Percentiles rank a stretch among this genome's conserved stretches.
phyloP scores from a whole-genome alignment of 2,113 vertebrate genomes.

The Rhabdornis inornatus region DNA sequence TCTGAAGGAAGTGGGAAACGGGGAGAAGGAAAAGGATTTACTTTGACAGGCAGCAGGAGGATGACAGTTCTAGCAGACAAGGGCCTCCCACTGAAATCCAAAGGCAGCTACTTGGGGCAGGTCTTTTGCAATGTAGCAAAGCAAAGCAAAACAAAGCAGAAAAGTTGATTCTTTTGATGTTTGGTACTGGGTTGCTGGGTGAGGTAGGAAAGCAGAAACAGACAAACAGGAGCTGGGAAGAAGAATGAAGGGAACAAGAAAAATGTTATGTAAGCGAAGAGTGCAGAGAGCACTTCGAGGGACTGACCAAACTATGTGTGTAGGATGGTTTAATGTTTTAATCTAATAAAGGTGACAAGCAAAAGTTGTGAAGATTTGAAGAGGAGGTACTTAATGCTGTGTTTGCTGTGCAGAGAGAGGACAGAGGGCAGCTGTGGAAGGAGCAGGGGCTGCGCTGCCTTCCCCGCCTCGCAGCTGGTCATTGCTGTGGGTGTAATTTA shows the following conservation, averaged over 20 bases:
- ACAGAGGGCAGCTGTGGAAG: background rate
- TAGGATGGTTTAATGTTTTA: background rate
- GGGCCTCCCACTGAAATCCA: background rate
- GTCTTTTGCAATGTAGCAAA: background rate
- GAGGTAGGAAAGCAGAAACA: background rate
- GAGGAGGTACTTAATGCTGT: background rate
- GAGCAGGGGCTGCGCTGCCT: background rate
- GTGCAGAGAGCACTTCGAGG: background rate
- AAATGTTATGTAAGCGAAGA: accelerated
- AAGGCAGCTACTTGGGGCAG: accelerated
- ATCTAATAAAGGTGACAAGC: background rate
- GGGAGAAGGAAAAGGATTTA: background rate
- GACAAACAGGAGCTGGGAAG: background rate
- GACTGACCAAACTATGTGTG: too few relatives aligned
- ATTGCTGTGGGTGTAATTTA: background rate
- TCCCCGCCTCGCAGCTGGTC: accelerated
- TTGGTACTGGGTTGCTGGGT: background rate
- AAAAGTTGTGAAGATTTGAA: background rate
- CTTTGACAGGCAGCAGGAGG: background rate
- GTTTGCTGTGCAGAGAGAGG: background rate
- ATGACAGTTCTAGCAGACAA: background rate
- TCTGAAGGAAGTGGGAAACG: background rate
- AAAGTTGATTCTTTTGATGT: background rate
- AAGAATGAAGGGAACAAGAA: background rate
- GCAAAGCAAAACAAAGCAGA: background rate